Base-by-base conservation (phyloP, 1,140 invertebrate species). In the Pygmarrhopalites habei region DNA sequence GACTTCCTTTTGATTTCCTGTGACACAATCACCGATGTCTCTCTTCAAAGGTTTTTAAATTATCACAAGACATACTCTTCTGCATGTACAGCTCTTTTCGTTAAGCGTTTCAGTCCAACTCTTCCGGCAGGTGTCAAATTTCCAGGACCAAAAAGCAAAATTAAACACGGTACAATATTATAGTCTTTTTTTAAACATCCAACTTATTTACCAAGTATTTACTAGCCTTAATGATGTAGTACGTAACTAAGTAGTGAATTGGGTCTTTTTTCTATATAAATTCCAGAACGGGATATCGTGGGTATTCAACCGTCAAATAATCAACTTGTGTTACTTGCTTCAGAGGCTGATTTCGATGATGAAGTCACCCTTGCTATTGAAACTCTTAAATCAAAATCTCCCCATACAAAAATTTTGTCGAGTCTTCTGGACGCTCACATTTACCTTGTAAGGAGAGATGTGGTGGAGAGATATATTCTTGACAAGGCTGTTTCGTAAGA, bases 1-100 rank as follows among this genome's bases (percentile, higher is more conserved):
- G 79, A 82, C 70, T 55, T 81, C 10, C 65, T 83, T n/a, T 70
- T 83, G 4, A 67, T 82, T 1, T 78, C 77, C 15, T 81, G 79
- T 74, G 81, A 83, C 71, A 67, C 80, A 12, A 75, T 83, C 10
- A 76, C 76, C 15, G 78, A 82, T 67, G 69, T 78, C 30, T 68
- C 73, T 30, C 68, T 82, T 1, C 68, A 77, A 41, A 64, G 74
- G 17, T 63, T 82, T 30, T 70, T 78, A 44, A 74, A 79, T 67
- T 67, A 78, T 5, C 79, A 80, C 70, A 71, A 76, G 29, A 73
- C 75, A 17, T 71, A 79, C 62, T 74, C 77, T 62, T 73, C 81
- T 23, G 75, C 77, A 4, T 66, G 81, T 19, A 77, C 78, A 4
- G 71, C 77, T 58, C 66, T 81, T 17, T 72, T 81, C 49, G 74